Evolutionary conservation across 2,888 invertebrate genomes (phyloP), one percentile per base, ranked within the genome.

Genomic region (Leistus spinibarbis): DNA sequence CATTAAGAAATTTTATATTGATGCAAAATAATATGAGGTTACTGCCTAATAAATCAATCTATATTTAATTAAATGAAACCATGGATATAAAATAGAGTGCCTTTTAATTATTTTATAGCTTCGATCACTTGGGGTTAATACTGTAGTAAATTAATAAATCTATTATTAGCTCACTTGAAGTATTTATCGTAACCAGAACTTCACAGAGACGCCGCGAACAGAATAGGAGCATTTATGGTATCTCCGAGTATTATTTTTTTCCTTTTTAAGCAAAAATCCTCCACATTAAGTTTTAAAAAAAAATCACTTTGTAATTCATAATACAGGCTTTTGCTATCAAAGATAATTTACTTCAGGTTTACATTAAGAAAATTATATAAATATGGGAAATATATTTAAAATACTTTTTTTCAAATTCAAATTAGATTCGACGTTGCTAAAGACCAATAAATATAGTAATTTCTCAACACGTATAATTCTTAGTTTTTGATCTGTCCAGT

Each of bases 401-500:
- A 40, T n/a, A 40, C 9, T 10, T 40, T 40, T 13, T 7, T 40
- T 13, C 40, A 40, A 40, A 40, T 40, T 40, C 13, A 40, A 40
- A 40, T 40, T 40, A 13, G 40, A 40, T 40, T 13, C 40, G 40
- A 40, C 40, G 40, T 40, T 40, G 40, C 40, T 40, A 40, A 40
- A 40, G 7, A 40, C 40, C 40, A 40, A 40, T 40, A 40, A 40
- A 40, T 40, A 40, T 40, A 10, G 10, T 13, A 40, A 40, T 40
- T 40, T 40, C 40, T 40, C 40, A 40, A 24, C 24, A 24, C 7
- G 24, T n/a, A n/a, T n/a, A n/a, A 24, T 24, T 7, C 24, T 71
- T 3, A 22, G 63, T 22, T n/a, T 16, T 53, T 70, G 16, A 17
- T 13, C n/a, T 62, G 63, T 71, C 71, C 17, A 63, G 20, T 22